Base-by-base conservation (phyloP, 2,888 invertebrate species). In the Dryobota labecula region DNA sequence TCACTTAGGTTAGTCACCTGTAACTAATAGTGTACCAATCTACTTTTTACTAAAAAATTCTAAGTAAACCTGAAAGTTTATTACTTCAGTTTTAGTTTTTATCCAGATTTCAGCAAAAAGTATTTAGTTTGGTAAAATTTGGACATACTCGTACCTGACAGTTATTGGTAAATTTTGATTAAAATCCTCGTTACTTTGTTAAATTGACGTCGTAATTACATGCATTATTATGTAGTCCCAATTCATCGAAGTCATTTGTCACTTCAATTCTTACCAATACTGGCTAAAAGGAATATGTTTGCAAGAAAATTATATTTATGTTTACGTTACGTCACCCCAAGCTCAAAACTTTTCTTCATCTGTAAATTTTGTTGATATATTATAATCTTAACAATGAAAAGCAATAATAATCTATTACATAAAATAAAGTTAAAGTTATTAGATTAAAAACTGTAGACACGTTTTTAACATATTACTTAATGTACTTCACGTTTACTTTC, bases 231-330 rank as follows among this genome's bases (percentile, higher is more conserved):
- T 62, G 79, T 73, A 80, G 62, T 71, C 43, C 74, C 57, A 82
- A 78, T 88, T 83, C 81, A 78, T 76, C 80, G 79, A 86, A 89
- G 80, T 83, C 83, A 89, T 91, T 89, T 87, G 87, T 90, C 90
- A 88, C 78, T 86, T 86, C 60, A 75, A 80, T 83, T 87, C 85
- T 85, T 80, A 66, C 69, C 54, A 67, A 76, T 68, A 54, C 65
- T 54, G 57, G 62, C 61, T 66, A 74, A 80, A 78, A 63, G 58
- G 27, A 71, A 85, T 72, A 30, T 60, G 53, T 73, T 69, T 60
- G 49, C 20, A 47, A 63, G 24, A 33, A 15, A 53, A 49, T 65
- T 20, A 60, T 47, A 53, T 45, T 81, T 63, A 51, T 5, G 56
- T 36, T 43, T 27, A 76, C 18, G 54, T 66, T 77, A 79, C 76